Evolutionary conservation across 2,113 vertebrate genomes (phyloP).

Genomic region (Danio rerio): DNA sequence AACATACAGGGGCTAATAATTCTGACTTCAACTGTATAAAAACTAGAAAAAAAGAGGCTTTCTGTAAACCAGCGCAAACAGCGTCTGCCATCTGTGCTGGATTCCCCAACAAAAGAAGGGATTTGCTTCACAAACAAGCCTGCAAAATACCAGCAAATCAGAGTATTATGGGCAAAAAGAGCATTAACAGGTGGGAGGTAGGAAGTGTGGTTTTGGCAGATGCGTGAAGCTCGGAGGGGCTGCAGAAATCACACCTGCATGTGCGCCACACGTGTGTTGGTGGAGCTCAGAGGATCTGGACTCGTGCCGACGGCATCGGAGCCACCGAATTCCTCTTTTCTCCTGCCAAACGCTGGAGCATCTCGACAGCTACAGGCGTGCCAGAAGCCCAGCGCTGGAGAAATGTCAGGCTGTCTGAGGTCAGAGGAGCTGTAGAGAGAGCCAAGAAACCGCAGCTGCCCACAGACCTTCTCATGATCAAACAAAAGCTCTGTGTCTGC

Average conservation of each 20-base stretch:
- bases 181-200: slow-evolving; percentile 27
- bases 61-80: slow-evolving; percentile 12
- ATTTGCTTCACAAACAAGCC: slow-evolving; percentile 13
- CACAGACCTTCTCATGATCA: too few species aligned
- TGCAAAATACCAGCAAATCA: slow-evolving; percentile 18
- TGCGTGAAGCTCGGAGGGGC: background rate
- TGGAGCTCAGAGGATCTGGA: background rate
- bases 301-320: background rate
- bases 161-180: slow-evolving; percentile 2
- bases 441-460: too few species aligned
- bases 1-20: too few species aligned
- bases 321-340: slow-evolving; percentile 6
- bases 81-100: slow-evolving; percentile 11
- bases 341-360: slow-evolving; percentile 22
- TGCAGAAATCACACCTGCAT: slow-evolving; percentile 18
- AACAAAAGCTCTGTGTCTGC: too few species aligned
- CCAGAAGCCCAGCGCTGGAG: background rate
- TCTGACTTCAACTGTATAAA: background rate
- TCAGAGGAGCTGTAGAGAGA: background rate
- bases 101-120: slow-evolving; percentile 18
- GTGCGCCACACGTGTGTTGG: background rate
- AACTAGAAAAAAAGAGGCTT: background rate
- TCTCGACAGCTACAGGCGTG: slow-evolving; percentile 6
- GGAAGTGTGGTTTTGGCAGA: background rate
- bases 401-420: slow-evolving; percentile 10